These are phyloP conservation scores for Phalacrocorax pelagicus DNA, from an alignment of 2,113 vertebrate genomes.

Conservation along the genomic window DNA sequence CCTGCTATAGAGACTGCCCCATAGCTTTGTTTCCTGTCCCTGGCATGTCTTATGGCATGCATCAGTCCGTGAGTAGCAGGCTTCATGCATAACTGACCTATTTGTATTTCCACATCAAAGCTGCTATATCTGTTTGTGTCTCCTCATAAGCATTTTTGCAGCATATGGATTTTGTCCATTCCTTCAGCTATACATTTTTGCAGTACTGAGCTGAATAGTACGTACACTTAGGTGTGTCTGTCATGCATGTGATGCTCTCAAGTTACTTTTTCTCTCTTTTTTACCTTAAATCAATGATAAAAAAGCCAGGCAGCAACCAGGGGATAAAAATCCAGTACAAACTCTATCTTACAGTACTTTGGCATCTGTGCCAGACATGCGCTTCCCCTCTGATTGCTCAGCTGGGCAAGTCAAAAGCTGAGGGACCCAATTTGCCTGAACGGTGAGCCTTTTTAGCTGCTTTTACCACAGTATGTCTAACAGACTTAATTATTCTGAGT, in stretches of 20 bases:
- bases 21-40: not conserved
- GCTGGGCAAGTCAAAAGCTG: not conserved
- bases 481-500: not conserved
- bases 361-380: not conserved
- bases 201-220: not conserved
- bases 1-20: not conserved
- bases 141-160: not conserved
- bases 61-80: fast-evolving
- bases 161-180: not conserved
- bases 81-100: not conserved
- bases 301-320: not conserved
- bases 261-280: not conserved
- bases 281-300: not conserved
- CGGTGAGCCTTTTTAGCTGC: not conserved
- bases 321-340: not conserved
- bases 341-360: not conserved
- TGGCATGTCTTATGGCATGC: not conserved
- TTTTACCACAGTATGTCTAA: not conserved
- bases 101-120: not conserved
- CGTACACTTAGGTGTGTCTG: not conserved
- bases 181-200: not conserved
- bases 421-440: not conserved
- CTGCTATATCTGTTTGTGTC: not conserved
- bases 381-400: not conserved
- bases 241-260: not conserved